Conservation (phyloP, 2,888 invertebrate genomes). For the Eupithecia subumbrata region DNA sequence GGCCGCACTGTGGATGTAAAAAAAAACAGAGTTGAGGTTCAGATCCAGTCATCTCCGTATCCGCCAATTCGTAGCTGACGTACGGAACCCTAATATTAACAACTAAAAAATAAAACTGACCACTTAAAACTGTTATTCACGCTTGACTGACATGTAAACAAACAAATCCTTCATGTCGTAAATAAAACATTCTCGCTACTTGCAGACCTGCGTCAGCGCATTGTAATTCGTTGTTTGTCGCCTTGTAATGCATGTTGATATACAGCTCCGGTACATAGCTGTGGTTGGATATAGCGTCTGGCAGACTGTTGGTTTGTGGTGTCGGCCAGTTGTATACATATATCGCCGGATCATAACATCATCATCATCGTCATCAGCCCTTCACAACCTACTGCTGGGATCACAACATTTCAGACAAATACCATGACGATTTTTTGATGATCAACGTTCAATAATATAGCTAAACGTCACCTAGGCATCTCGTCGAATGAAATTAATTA, state of each 20-base stretch:
- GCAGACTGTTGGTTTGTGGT: not conserved
- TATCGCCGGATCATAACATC: not conserved
- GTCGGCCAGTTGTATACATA: not conserved
- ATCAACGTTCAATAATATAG: too few relatives aligned
- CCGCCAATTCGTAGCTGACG: not conserved
- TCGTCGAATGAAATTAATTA: too few relatives aligned
- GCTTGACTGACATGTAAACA: constrained; percentile 25
- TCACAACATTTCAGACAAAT: not conserved
- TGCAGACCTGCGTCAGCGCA: constrained; percentile 27
- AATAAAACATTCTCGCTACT: constrained; percentile 33
- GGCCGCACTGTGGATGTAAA: not conserved
- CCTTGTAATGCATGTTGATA: constrained; percentile 8
- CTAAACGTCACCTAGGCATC: too few relatives aligned
- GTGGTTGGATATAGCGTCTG: not conserved
- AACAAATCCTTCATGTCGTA: constrained; percentile 27
- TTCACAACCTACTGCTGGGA: too few relatives aligned
- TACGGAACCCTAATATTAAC: not conserved
- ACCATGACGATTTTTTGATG: too few relatives aligned
- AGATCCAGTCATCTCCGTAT: not conserved
- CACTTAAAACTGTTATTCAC: constrained; percentile 1
- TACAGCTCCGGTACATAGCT: not conserved
- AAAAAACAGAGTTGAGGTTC: not conserved
- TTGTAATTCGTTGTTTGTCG: constrained; percentile 38
- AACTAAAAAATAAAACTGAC: not conserved
- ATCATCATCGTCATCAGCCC: too few relatives aligned